Percentiles rank a stretch among this genome's conserved stretches.
Evolutionary conservation across 2,797 vertebrate genomes (phyloP).

Genomic region (Balearica regulorum): DNA sequence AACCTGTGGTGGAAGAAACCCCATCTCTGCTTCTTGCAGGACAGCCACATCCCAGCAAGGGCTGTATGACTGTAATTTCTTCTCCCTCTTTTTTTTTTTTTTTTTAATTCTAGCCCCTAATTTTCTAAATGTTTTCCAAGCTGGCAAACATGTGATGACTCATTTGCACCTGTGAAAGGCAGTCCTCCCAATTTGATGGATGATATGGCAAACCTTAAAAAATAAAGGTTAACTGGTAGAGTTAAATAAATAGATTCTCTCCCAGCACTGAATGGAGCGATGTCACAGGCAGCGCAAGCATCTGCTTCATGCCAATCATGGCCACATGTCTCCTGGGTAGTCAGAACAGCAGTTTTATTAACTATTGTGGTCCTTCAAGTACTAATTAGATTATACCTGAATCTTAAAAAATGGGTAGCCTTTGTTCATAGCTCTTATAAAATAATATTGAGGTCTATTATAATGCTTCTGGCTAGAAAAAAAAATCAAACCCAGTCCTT

Average conservation of each 20-base stretch:
- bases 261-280: background rate
- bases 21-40: background rate
- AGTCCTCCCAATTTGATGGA: slow-evolving; percentile 45
- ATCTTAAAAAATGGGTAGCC: background rate
- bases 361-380: background rate
- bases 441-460: background rate
- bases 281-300: background rate
- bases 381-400: slow-evolving; percentile 22
- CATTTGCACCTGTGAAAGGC: slow-evolving; percentile 63
- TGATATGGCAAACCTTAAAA: slow-evolving; percentile 45
- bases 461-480: background rate
- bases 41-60: background rate
- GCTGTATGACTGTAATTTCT: background rate
- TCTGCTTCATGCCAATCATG: slow-evolving; percentile 44
- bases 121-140: slow-evolving; percentile 55
- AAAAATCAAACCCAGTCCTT: background rate
- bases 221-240: slow-evolving; percentile 51
- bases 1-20: background rate
- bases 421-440: background rate
- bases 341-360: background rate
- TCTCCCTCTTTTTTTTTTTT: background rate
- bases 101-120: background rate
- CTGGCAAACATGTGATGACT: slow-evolving; percentile 40
- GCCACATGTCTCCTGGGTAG: background rate
- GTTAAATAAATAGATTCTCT: slow-evolving; percentile 55